Evolutionary conservation across 2,113 vertebrate species (phyloP).

Genomic region (Diadophis punctatus): DNA sequence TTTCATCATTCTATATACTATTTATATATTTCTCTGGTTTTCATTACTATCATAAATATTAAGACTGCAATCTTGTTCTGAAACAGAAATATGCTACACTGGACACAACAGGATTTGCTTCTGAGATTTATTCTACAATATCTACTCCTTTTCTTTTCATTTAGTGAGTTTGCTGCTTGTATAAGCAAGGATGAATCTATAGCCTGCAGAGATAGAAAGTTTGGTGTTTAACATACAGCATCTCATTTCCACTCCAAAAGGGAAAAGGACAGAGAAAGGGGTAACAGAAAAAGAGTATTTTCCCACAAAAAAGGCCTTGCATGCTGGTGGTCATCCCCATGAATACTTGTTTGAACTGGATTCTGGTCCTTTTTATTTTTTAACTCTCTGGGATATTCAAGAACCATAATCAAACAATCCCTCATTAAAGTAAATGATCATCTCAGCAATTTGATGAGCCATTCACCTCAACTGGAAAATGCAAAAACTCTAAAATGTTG

Average conservation of each 20-base stretch:
- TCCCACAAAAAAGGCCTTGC: not conserved
- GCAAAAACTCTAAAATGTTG: not conserved
- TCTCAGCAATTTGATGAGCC: not conserved
- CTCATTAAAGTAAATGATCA: not conserved
- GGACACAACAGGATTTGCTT: not conserved
- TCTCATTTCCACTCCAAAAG: not conserved
- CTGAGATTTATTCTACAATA: not conserved
- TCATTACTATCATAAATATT: conserved; percentile 7
- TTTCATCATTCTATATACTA: conserved; percentile 22
- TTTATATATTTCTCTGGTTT: conserved; percentile 26
- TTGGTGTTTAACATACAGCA: not conserved
- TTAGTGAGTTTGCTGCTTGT: not conserved
- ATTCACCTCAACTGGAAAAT: not conserved
- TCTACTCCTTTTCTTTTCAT: not conserved
- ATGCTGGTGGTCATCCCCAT: not conserved
- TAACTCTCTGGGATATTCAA: not conserved
- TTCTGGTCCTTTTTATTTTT: too few species aligned
- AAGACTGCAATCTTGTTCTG: not conserved
- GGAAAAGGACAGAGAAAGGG: not conserved
- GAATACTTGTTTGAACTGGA: not conserved
- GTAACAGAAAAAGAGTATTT: not conserved
- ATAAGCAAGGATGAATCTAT: not conserved
- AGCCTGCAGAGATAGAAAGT: not conserved
- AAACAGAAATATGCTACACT: not conserved
- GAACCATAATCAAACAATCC: not conserved